phyloP scores from a whole-genome alignment of 2,113 vertebrate genomes.

The Heteronetta atricapilla region DNA sequence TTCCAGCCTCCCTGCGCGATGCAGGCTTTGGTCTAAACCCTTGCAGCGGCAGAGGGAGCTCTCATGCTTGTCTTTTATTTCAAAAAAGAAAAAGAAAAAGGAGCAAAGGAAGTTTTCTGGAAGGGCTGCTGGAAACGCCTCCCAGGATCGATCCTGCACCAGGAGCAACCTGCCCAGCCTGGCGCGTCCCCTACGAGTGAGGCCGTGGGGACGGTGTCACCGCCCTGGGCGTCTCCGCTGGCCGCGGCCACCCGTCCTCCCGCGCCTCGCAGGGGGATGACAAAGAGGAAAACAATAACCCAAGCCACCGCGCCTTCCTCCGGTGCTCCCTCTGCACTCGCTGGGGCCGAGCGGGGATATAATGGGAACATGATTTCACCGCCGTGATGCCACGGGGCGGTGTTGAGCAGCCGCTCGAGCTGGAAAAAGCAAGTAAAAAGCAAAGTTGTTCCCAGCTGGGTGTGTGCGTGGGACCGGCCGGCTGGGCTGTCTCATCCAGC shows the following conservation, averaged over 20 bases:
- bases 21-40: accelerated
- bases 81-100: accelerated
- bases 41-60: constrained; percentile 11
- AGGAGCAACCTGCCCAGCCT: neutral
- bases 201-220: neutral
- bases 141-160: neutral
- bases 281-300: neutral
- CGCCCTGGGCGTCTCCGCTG: neutral
- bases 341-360: neutral
- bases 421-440: constrained; percentile 26
- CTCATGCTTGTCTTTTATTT: neutral
- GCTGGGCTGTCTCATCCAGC: neutral
- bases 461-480: neutral
- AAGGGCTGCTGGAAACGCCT: neutral
- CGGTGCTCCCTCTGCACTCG: neutral
- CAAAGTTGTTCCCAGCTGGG: neutral
- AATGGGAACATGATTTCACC: constrained; percentile 23
- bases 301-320: neutral
- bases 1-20: accelerated
- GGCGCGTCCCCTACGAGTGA: accelerated
- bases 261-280: neutral
- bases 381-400: neutral
- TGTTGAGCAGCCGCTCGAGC: neutral
- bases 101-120: neutral
- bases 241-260: accelerated